Base-by-base conservation (phyloP, 2,113 vertebrate genomes). In the Prochilodus magdalenae region DNA sequence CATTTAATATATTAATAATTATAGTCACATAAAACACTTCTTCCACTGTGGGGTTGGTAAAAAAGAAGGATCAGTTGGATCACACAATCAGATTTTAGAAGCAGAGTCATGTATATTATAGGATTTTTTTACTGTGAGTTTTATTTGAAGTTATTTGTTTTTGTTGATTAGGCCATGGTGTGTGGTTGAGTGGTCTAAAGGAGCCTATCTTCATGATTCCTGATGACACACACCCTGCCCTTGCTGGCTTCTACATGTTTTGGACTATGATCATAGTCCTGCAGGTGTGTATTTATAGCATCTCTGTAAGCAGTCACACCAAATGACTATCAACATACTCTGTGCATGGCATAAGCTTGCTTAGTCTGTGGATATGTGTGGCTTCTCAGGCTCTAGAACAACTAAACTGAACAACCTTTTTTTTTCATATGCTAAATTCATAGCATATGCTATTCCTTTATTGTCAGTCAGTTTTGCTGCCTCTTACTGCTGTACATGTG, bases 261-360 rank as follows among this genome's bases (percentile, higher is more conserved):
- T 99, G 96, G 97, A 98, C 97, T 0, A 99, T 98, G 97, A 96
- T 99, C 73, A 99, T 99, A 90, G 93, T 99, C 63, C 86, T 99
- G 47, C 98, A 99, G 97, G 98, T 99, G 94, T 91, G 60, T 66
- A 26, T 62, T n/a, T 22, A 12, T 36, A 22, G 66, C 51, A 36
- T 24, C 12, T n/a, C 26, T 26, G 73, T 12, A 40, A 74, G 30
- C 57, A 67, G 22, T 33, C 0, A 7, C 49, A 2, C 30, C 40
- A 60, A 27, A 40, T 30, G 12, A 5, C 49, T 6, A 16, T 14
- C 51, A 57, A 18, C 36, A 12, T 22, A 40, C 73, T 53, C 16
- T 6, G 1, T 44, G 22, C 24, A 30, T 3, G 1, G n/a, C 26
- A 40, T 40, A 51, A n/a, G 29, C 18, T 40, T 26, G 49, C 44